A percentile compares a stretch with the other conserved stretches of the same genome.
Conservation (phyloP, 1,140 invertebrate species). For the Theocolax elegans region DNA sequence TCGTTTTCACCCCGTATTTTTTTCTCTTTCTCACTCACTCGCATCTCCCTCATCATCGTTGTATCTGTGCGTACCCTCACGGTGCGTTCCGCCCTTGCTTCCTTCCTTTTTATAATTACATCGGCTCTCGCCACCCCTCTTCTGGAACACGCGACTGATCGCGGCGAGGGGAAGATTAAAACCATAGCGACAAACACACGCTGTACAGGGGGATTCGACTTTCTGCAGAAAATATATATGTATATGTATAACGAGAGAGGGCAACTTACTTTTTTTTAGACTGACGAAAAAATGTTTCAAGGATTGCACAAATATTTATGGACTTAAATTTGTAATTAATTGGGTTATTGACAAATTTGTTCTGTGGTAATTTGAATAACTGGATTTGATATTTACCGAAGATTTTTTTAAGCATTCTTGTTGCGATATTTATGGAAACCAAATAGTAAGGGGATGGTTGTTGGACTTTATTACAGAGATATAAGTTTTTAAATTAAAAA, state of each 20-base stretch:
- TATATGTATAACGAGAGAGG: background rate
- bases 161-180: constrained; percentile 29
- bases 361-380: too few species aligned
- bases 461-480: too few species aligned
- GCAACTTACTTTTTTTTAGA: background rate
- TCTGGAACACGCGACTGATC: constrained; percentile 19
- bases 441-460: too few species aligned
- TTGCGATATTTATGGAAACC: too few species aligned
- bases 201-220: background rate
- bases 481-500: too few species aligned
- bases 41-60: constrained; percentile 5
- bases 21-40: background rate
- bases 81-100: constrained; percentile 17
- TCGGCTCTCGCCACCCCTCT: constrained; percentile 36
- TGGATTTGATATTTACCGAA: too few species aligned
- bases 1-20: background rate
- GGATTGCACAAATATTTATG: too few species aligned
- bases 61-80: background rate
- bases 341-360: too few species aligned
- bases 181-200: constrained; percentile 39
- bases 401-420: too few species aligned
- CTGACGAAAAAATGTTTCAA: too few species aligned
- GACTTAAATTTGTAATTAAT: too few species aligned
- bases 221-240: constrained; percentile 24
- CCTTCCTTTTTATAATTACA: constrained; percentile 45